Evolutionary conservation across 2,888 invertebrate species (phyloP), one percentile per base, ranked within the genome.

Genomic region (Chalcis sispes): DNA sequence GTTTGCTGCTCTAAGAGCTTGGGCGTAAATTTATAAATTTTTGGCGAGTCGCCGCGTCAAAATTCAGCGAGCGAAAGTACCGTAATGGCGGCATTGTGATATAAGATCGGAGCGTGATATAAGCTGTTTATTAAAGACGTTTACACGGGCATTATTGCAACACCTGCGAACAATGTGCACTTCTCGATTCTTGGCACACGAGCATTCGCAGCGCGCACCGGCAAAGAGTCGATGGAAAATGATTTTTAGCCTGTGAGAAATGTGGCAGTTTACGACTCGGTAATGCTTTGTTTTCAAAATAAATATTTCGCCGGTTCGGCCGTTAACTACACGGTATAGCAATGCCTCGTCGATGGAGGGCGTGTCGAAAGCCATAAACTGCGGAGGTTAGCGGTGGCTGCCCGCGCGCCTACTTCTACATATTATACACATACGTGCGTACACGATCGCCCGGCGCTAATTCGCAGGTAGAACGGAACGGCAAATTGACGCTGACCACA

Each of bases 401-500:
- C 78, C 71, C 65, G 75, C 76, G 80, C 72, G 77, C 78, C 80
- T 80, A 81, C 79, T 75, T 27, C 23, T 25, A 23, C 7, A 23
- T n/a, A 48, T 2, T 61, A 25, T 61, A 61, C 18, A 10, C 8
- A 46, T n/a, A 36, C 13, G 15, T 25, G 18, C 23, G 18, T 61
- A 65, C 48, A 50, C 58, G 32, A 36, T 65, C 13, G 42, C 25
- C 10, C 48, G 81, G 75, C 79, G 82, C 81, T 85, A 83, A 85
- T 86, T 85, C 82, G 81, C 82, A 82, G 83, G 82, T 83, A 84
- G 20, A 54, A 75, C 79, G 77, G 78, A 84, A 84, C 82, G 82
- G 82, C 82, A 85, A 85, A 85, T 85, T 85, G 84, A 81, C 84
- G 80, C 80, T 83, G 82, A 83, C 84, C 83, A 83, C 83, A 82